phyloP scores from a whole-genome alignment of 53 echinoderm and acorn worm genomes.

The Echinometra lucunter region DNA sequence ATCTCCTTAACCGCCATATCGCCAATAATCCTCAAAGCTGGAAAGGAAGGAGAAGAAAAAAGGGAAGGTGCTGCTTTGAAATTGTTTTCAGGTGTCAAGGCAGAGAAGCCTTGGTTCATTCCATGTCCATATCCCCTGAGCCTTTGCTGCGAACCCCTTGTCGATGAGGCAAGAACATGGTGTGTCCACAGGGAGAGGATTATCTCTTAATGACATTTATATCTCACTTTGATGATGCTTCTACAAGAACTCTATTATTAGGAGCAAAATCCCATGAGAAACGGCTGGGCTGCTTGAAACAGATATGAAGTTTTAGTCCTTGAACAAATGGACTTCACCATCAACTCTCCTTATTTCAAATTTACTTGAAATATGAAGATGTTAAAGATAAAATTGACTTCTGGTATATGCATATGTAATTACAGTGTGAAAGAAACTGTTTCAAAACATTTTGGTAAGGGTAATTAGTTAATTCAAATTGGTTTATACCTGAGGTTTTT shows the following conservation, averaged over 20 bases:
- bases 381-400: too few relatives aligned
- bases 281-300: constrained; percentile 12
- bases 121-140: constrained; percentile 16
- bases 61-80: not conserved
- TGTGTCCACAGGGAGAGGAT: constrained; percentile 39
- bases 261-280: not conserved
- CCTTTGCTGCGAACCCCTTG: not conserved
- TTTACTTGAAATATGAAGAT: too few relatives aligned
- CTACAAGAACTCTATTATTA: not conserved
- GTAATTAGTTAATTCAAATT: too few relatives aligned
- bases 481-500: too few relatives aligned
- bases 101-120: not conserved
- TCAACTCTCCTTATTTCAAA: too few relatives aligned
- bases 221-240: constrained; percentile 6
- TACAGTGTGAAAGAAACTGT: too few relatives aligned
- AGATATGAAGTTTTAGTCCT: not conserved
- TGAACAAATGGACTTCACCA: not conserved
- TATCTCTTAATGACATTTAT: constrained; percentile 31
- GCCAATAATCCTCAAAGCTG: constrained; percentile 24
- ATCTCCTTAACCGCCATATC: constrained; percentile 60
- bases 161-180: not conserved
- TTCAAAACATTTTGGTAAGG: too few relatives aligned
- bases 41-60: not conserved
- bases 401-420: too few relatives aligned
- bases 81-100: constrained; percentile 31